Conservation (phyloP, 2,797 vertebrate species). For the Gadopsis bispinosus region DNA sequence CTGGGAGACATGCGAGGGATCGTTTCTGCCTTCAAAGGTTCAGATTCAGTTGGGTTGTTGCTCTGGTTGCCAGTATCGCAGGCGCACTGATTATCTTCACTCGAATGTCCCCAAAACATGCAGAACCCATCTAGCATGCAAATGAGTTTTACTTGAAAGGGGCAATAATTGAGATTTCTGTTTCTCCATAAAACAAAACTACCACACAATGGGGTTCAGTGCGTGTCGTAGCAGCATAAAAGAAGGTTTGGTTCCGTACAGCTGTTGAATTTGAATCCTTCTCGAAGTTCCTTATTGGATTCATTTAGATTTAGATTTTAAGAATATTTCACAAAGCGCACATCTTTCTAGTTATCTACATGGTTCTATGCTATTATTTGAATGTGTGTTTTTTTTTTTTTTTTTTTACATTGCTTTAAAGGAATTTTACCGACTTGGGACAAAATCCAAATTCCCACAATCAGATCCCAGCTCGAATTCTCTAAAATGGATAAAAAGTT, state of each 20-base stretch:
- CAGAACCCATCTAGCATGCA: neutral
- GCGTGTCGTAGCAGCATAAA: neutral
- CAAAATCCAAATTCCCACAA: neutral
- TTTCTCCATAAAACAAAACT: neutral
- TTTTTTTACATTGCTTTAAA: neutral
- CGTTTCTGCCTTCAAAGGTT: constrained; percentile 7
- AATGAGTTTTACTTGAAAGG: constrained; percentile 2
- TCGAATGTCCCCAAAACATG: neutral
- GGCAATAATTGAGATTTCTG: constrained; percentile 3
- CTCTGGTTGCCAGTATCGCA: neutral
- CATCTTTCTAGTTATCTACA: neutral
- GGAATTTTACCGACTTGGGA: neutral
- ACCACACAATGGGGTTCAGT: neutral
- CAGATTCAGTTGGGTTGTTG: neutral
- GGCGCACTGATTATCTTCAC: neutral
- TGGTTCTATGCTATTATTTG: neutral
- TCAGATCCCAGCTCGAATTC: neutral
- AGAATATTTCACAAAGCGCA: neutral
- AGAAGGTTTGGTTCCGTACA: neutral
- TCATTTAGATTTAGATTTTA: neutral
- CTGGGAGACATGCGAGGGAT: neutral
- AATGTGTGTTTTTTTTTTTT: neutral
- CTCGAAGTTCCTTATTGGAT: neutral
- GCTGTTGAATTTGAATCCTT: neutral
- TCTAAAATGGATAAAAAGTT: neutral